These are phyloP conservation scores for Exephanes ischioxanthus DNA, from an alignment of 2,888 invertebrate genomes.

Conservation along the genomic window DNA sequence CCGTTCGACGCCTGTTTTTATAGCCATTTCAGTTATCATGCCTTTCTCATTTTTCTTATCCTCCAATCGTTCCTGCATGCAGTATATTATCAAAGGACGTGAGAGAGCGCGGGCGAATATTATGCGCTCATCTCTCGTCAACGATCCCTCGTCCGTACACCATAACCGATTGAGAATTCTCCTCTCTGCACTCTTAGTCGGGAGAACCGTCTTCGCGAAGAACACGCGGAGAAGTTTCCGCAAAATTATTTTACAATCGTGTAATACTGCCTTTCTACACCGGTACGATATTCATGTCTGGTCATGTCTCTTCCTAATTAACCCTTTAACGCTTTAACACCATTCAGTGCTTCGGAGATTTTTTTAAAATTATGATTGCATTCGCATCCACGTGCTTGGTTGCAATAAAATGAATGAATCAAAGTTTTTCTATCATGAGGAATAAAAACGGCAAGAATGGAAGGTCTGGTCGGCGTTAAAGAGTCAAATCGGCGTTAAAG, in stretches of 20 bases:
- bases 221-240: neutral
- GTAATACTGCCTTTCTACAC: conserved; percentile 52
- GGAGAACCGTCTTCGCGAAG: conserved; percentile 3
- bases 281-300: conserved; percentile 46
- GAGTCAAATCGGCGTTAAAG: conserved; percentile 9
- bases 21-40: conserved; percentile 45
- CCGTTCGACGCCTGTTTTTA: conserved; percentile 51
- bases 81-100: conserved; percentile 32
- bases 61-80: conserved; percentile 41
- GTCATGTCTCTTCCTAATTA: conserved; percentile 36
- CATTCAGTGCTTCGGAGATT: neutral
- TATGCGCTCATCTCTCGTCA: neutral
- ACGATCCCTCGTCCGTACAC: conserved; percentile 6
- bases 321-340: conserved; percentile 31
- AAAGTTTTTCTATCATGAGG: neutral
- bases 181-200: neutral
- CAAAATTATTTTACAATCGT: conserved; percentile 52
- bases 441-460: neutral
- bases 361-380: neutral
- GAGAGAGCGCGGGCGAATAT: neutral
- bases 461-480: conserved; percentile 9
- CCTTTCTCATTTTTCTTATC: conserved; percentile 42
- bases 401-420: neutral
- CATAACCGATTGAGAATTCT: conserved; percentile 22
- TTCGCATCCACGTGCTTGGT: neutral